Percentiles rank a stretch among this genome's conserved stretches.
phyloP scores from a whole-genome alignment of 2,113 vertebrate species.

The Kryptolebias marmoratus region DNA sequence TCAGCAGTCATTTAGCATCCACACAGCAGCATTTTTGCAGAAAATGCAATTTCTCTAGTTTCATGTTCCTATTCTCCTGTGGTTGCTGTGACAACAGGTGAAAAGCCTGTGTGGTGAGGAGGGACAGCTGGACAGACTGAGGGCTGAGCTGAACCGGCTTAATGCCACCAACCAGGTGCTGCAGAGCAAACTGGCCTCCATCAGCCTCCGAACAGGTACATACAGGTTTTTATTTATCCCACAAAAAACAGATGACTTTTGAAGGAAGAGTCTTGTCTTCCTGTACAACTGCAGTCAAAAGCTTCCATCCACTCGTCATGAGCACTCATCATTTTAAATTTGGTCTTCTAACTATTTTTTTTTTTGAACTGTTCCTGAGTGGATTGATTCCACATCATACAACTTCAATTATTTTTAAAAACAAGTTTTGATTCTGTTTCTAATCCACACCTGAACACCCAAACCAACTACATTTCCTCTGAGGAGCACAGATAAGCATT shows the following conservation, averaged over 20 bases:
- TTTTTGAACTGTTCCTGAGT: no score
- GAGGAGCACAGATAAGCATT: no score
- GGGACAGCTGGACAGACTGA: slow-evolving; percentile 49
- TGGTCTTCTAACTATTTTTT: no score
- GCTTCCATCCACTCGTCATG: no score
- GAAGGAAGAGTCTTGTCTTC: background rate
- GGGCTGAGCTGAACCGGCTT: slow-evolving; percentile 35
- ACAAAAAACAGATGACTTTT: background rate
- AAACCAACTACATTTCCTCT: no score
- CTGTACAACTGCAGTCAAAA: no score
- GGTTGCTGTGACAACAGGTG: slow-evolving; percentile 48
- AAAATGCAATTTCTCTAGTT: background rate
- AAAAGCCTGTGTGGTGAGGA: slow-evolving; percentile 44
- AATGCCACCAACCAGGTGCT: slow-evolving; percentile 56
- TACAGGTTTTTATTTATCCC: background rate
- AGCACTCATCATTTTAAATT: no score
- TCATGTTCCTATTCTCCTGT: background rate
- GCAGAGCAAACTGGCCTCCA: slow-evolving; percentile 39
- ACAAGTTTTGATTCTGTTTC: no score
- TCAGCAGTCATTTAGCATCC: background rate
- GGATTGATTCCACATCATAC: no score
- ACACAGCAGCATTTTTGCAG: background rate
- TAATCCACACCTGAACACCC: no score
- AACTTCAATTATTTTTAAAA: no score
- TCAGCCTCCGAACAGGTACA: slow-evolving; percentile 56